A percentile compares a stretch with the other conserved stretches of the same genome.
phyloP scores from a whole-genome alignment of 2,113 vertebrate species.

The Mobula birostris region DNA sequence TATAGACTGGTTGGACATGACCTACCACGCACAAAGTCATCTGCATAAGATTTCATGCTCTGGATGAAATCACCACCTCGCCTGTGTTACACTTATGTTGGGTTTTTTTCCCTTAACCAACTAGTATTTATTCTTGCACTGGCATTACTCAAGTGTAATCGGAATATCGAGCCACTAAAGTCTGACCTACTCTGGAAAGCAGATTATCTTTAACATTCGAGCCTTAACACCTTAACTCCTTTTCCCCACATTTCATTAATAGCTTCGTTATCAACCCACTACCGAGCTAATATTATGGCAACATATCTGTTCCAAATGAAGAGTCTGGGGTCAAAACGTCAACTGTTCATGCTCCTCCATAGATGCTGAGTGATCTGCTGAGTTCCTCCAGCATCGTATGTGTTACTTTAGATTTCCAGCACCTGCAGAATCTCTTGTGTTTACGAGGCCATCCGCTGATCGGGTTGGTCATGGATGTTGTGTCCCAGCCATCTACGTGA shows the following conservation, averaged over 20 bases:
- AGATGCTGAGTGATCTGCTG: too few relatives aligned
- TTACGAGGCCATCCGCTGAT: too few relatives aligned
- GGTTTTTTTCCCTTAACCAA: not conserved
- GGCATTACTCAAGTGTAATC: not conserved
- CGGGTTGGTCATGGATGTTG: too few relatives aligned
- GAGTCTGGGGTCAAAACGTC: too few relatives aligned
- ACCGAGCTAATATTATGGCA: not conserved
- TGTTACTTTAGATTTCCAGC: too few relatives aligned
- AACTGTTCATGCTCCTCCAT: too few relatives aligned
- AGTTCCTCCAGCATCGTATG: too few relatives aligned
- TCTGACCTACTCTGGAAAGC: not conserved
- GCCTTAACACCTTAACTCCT: not conserved
- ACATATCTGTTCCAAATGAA: not conserved
- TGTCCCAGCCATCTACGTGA: too few relatives aligned
- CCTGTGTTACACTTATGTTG: not conserved
- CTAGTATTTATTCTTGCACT: not conserved
- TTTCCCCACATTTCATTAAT: not conserved
- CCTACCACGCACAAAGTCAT: too few relatives aligned
- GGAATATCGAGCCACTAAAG: not conserved
- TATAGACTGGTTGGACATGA: too few relatives aligned
- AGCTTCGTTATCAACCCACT: not conserved
- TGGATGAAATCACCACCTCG: not conserved
- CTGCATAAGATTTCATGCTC: not conserved
- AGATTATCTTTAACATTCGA: not conserved
- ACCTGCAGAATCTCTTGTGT: too few relatives aligned